These are phyloP conservation scores for Mallotus villosus DNA, from an alignment of 2,797 vertebrate species.

Conservation along the genomic window DNA sequence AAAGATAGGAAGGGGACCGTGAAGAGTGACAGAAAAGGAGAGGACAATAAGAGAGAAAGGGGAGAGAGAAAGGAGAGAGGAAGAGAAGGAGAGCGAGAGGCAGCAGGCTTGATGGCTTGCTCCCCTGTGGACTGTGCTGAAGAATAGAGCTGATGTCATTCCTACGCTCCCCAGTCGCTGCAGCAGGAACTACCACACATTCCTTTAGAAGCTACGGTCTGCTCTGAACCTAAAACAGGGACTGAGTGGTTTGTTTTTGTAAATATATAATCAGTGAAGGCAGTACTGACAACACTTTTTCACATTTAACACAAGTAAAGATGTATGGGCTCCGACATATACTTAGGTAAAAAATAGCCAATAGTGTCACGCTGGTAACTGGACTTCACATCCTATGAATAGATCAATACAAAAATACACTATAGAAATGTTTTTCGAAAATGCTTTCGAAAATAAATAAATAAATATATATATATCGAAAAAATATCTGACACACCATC, in stretches of 20 bases:
- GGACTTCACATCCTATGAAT: too few species aligned
- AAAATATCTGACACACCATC: background rate
- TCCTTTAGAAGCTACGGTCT: constrained; percentile 5
- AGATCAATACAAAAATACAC: too few species aligned
- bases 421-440: too few species aligned
- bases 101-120: background rate
- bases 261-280: too few species aligned
- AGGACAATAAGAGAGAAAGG: background rate
- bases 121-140: background rate
- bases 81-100: background rate
- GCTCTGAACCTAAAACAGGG: background rate
- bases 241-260: too few species aligned
- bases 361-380: too few species aligned
- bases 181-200: constrained; percentile 25
- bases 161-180: constrained; percentile 11
- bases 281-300: too few species aligned
- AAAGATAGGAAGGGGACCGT: background rate
- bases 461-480: too few species aligned
- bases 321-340: too few species aligned
- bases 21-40: constrained; percentile 2
- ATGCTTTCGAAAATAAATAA: too few species aligned
- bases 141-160: constrained; percentile 25
- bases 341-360: too few species aligned
- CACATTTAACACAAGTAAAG: too few species aligned
- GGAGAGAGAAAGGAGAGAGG: background rate